These are phyloP conservation scores for Drosophila nigromelanica DNA, from an alignment of 1,140 invertebrate genomes.

Conservation along the genomic window DNA sequence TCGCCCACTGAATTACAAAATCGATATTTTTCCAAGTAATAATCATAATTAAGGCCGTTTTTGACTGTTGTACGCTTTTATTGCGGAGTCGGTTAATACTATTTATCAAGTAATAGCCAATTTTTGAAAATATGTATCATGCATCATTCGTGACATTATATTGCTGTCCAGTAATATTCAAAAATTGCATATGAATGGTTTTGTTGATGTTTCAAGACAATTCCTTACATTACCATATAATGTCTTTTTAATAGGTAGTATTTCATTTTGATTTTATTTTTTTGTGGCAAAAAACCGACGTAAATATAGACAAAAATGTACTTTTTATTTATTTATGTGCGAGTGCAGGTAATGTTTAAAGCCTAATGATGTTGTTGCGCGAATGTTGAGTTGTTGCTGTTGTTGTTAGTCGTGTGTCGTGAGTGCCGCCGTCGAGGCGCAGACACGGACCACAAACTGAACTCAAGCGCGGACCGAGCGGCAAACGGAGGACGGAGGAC, in stretches of 20 bases:
- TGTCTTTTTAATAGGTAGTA: conserved; percentile 61
- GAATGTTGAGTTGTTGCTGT: conserved; percentile 30
- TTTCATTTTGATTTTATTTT: conserved; percentile 19
- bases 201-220: conserved; percentile 23
- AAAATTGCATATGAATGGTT: too few relatives aligned
- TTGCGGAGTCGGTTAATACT: too few relatives aligned
- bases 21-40: too few relatives aligned
- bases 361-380: conserved; percentile 66
- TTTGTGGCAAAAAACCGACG: conserved; percentile 15
- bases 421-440: conserved; percentile 23
- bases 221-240: conserved; percentile 40
- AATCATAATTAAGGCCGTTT: too few relatives aligned
- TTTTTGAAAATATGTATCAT: too few relatives aligned
- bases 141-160: too few relatives aligned
- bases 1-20: too few relatives aligned
- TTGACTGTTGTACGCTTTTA: too few relatives aligned
- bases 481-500: not conserved
- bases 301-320: conserved; percentile 17
- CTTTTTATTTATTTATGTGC: conserved; percentile 7
- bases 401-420: conserved; percentile 63
- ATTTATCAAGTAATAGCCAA: too few relatives aligned
- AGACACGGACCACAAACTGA: conserved; percentile 42
- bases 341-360: conserved; percentile 29
- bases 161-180: too few relatives aligned
- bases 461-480: not conserved